Evolutionary conservation across 2,797 vertebrate species (phyloP).

Genomic region (Labeo calbasu): DNA sequence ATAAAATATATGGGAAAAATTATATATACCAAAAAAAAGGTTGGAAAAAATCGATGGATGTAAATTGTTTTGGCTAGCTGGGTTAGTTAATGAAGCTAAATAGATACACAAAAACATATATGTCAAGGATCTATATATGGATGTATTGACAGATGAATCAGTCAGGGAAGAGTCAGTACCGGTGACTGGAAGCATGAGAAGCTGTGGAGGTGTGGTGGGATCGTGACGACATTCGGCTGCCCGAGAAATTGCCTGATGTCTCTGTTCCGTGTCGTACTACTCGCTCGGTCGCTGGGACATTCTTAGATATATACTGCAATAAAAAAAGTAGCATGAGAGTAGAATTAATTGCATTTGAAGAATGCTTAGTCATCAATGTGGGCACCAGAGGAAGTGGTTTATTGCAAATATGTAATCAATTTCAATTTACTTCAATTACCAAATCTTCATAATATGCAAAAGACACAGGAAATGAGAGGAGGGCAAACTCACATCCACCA

Average conservation of each 20-base stretch:
- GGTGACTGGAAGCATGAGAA: conserved; percentile 94
- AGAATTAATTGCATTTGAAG: neutral
- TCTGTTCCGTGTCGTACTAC: conserved; percentile 92
- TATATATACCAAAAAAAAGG: neutral
- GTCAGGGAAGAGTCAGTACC: conserved; percentile 67
- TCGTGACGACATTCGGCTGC: conserved; percentile 91
- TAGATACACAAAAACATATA: neutral
- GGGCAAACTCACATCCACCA: conserved; percentile 88
- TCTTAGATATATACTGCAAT: conserved; percentile 92
- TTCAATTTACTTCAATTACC: neutral
- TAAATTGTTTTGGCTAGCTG: neutral
- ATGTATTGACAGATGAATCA: neutral
- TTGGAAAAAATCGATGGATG: neutral
- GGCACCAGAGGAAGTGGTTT: neutral
- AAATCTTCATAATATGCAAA: neutral
- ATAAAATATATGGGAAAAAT: neutral
- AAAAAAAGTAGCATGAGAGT: conserved; percentile 52
- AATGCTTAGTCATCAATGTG: neutral
- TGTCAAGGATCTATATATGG: neutral
- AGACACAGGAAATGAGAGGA: neutral
- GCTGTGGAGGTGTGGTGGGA: conserved; percentile 96
- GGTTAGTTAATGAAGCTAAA: conserved; percentile 1
- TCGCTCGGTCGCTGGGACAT: conserved; percentile 88
- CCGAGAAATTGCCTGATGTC: conserved; percentile 89
- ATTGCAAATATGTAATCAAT: neutral